A percentile compares a stretch with the other conserved stretches of the same genome.
Evolutionary conservation across 2,797 vertebrate species (phyloP).

Genomic region (Poeciliopsis paucimaculata): DNA sequence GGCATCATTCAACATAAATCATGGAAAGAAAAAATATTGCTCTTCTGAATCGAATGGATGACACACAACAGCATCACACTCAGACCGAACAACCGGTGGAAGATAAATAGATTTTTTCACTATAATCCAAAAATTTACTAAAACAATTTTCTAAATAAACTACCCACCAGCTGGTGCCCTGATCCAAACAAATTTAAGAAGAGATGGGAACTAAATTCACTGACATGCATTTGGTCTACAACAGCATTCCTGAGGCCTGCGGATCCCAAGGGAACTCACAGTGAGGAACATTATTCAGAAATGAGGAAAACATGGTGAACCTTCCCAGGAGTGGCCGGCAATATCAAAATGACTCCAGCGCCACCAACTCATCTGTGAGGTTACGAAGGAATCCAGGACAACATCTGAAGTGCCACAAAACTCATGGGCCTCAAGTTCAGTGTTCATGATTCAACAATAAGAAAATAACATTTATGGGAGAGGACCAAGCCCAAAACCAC

Average conservation of each 20-base stretch:
- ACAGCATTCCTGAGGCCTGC: not conserved
- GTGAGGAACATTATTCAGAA: not conserved
- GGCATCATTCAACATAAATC: not conserved
- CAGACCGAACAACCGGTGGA: not conserved
- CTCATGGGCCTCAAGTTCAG: not conserved
- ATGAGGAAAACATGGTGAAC: not conserved
- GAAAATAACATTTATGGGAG: not conserved
- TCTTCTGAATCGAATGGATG: not conserved
- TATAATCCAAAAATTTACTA: not conserved
- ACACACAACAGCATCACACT: not conserved
- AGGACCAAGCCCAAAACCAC: not conserved
- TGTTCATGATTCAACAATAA: not conserved
- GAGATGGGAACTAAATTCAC: not conserved
- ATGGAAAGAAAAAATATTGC: not conserved
- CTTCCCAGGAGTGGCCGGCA: not conserved
- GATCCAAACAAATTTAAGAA: not conserved
- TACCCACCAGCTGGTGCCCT: not conserved
- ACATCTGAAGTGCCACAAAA: not conserved
- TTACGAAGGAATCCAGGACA: not conserved
- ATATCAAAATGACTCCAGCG: not conserved
- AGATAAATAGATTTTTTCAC: not conserved
- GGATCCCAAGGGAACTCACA: not conserved
- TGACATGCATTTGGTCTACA: not conserved
- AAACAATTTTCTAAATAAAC: not conserved
- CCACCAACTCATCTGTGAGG: not conserved